phyloP scores from a whole-genome alignment of 2,797 vertebrate species.

The Neolamprologus multifasciatus region DNA sequence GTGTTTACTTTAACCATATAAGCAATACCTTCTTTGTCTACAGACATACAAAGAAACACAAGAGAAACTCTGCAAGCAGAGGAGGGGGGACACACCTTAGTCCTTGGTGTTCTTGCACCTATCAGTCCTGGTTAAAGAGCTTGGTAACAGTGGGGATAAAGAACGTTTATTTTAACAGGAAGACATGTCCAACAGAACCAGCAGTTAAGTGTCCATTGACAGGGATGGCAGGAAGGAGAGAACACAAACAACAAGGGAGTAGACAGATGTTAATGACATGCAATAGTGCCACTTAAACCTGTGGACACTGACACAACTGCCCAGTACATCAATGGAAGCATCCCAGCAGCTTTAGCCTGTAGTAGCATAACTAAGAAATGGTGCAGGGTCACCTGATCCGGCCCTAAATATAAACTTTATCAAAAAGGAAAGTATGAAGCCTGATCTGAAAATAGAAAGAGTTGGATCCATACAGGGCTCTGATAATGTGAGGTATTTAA shows the following conservation, averaged over 20 bases:
- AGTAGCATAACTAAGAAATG: not conserved
- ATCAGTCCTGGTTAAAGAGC: not conserved
- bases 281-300: not conserved
- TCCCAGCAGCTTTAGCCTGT: not conserved
- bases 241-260: rapidly evolving
- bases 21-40: not conserved
- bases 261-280: not conserved
- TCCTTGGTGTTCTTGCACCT: slow-evolving; percentile 16
- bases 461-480: not conserved
- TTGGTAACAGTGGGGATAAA: not conserved
- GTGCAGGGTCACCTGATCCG: rapidly evolving
- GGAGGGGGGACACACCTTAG: slow-evolving; percentile 40
- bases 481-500: not conserved
- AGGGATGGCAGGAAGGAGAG: not conserved
- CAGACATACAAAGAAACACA: not conserved
- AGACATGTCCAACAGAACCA: not conserved
- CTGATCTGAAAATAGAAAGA: not conserved
- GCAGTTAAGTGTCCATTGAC: not conserved
- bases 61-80: not conserved
- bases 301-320: rapidly evolving
- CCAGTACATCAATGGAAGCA: rapidly evolving
- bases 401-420: not conserved
- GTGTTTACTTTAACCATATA: not conserved
- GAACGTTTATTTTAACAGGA: not conserved
- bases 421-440: not conserved